Evolutionary conservation across 2,888 invertebrate genomes (phyloP).

Genomic region (Drosophila yooni): DNA sequence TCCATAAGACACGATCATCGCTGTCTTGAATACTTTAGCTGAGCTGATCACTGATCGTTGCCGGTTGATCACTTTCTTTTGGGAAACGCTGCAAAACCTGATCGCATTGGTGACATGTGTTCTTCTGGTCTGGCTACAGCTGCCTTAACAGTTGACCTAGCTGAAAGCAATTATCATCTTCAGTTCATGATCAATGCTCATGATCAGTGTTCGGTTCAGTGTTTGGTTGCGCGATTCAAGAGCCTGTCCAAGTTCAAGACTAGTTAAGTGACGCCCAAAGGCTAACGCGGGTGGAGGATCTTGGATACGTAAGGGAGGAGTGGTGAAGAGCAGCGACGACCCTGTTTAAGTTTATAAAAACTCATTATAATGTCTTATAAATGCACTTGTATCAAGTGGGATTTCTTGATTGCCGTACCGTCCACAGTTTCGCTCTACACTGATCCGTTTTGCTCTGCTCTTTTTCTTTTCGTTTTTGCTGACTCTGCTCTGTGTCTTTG

Average conservation of each 20-base stretch:
- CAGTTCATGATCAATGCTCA: constrained; percentile 58
- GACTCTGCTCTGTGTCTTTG: constrained; percentile 36
- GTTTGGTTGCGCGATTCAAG: constrained; percentile 44
- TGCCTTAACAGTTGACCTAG: constrained; percentile 62
- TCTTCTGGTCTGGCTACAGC: not conserved
- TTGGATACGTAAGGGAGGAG: not conserved
- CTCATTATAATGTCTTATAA: constrained; percentile 82
- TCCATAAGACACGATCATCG: constrained; percentile 58
- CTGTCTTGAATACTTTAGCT: constrained; percentile 26
- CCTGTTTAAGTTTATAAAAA: constrained; percentile 82
- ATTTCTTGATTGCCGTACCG: constrained; percentile 70
- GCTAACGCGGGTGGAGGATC: constrained; percentile 42
- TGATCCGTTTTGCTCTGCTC: constrained; percentile 56
- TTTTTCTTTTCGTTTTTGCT: constrained; percentile 28
- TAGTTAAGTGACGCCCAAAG: constrained; percentile 79
- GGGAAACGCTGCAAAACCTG: constrained; percentile 32
- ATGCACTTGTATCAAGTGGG: constrained; percentile 81
- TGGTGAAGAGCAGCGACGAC: constrained; percentile 40
- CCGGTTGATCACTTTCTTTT: constrained; percentile 66
- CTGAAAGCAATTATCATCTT: constrained; percentile 74
- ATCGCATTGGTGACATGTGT: constrained; percentile 70
- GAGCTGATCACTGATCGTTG: constrained; percentile 14
- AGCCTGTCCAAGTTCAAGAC: constrained; percentile 63
- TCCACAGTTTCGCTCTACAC: constrained; percentile 30
- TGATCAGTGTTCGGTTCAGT: constrained; percentile 29